Evolutionary conservation across 53 echinoderm and acorn worm genomes (phyloP), one percentile per base, ranked within the genome.

Genomic region (Stichopus horrens): DNA sequence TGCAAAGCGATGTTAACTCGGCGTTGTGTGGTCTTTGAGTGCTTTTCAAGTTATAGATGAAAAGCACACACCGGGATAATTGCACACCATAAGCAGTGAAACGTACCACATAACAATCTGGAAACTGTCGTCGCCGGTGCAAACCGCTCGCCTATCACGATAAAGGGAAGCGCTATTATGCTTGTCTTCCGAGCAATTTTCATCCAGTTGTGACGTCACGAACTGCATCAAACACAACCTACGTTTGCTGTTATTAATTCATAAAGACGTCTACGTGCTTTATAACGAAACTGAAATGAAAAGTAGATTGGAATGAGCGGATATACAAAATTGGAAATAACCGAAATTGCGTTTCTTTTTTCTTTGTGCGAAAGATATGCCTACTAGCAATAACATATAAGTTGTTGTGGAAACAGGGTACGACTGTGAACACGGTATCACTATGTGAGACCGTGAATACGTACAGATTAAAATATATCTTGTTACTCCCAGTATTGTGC

Each of bases 141-240:
- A 71, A 18, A 71, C 71, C 71, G 71, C 19, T 71, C 16, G 4
- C 63, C 10, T 63, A 63, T 13, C 16, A 13, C 63, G 16, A 16
- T 55, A 22, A 75, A 9, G 75, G 52, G 23, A 21, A 75, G 75
- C 11, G 23, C 21, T 9, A 75, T 75, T 75, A 57, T 55, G 81
- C 57, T 81, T 79, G 79, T 54, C 21, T 81, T 55, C 16, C 20
- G 53, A 81, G 58, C 58, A 81, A 81, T 81, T 57, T 55, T 13
- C 58, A 8, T 81, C 58, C 8, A 71, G 55, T 81, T 18, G 81
- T 56, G 56, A 81, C 81, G 81, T 81, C 81, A 81, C 21, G 9
- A 6, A 57, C 10, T 55, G 19, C 81, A 81, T 81, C 81, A 81
- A 57, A 53, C 58, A 58, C 56, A 10, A 57, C 81, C 10, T 56